phyloP scores from a whole-genome alignment of 1,140 invertebrate genomes.

The Brachionus koreanus region DNA sequence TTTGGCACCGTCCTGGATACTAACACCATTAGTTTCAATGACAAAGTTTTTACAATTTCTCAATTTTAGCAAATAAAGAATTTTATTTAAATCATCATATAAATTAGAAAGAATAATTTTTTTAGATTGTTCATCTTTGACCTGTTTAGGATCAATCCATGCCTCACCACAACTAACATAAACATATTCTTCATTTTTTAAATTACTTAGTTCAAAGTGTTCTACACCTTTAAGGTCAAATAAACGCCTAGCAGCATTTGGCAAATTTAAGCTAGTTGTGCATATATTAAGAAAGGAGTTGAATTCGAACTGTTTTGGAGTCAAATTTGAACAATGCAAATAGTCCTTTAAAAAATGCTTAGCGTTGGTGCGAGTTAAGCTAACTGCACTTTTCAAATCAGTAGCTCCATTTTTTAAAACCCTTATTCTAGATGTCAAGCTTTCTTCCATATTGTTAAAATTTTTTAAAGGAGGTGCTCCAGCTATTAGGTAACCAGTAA shows the following conservation, averaged over 20 bases:
- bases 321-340: slow-evolving; percentile 14
- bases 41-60: slow-evolving; percentile 34
- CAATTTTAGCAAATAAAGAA: slow-evolving; percentile 40
- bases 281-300: slow-evolving; percentile 55
- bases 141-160: slow-evolving; percentile 55
- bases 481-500: slow-evolving; percentile 56
- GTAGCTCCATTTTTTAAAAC: slow-evolving; percentile 55
- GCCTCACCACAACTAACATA: slow-evolving; percentile 56
- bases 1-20: slow-evolving; percentile 7
- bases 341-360: background rate
- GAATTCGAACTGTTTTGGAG: slow-evolving; percentile 43
- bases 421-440: slow-evolving; percentile 45
- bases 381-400: slow-evolving; percentile 47
- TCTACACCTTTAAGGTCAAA: slow-evolving; percentile 56
- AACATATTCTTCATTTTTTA: slow-evolving; percentile 54
- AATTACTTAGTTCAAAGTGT: slow-evolving; percentile 51
- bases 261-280: slow-evolving; percentile 53
- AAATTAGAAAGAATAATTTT: slow-evolving; percentile 52
- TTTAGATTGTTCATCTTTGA: slow-evolving; percentile 53
- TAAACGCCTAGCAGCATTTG: slow-evolving; percentile 56
- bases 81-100: slow-evolving; percentile 51
- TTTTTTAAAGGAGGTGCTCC: slow-evolving; percentile 54
- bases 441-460: background rate
- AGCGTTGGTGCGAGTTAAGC: slow-evolving; percentile 47
- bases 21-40: background rate